Base-by-base conservation (phyloP, 1,140 invertebrate genomes). In the Nilaparvata lugens region DNA sequence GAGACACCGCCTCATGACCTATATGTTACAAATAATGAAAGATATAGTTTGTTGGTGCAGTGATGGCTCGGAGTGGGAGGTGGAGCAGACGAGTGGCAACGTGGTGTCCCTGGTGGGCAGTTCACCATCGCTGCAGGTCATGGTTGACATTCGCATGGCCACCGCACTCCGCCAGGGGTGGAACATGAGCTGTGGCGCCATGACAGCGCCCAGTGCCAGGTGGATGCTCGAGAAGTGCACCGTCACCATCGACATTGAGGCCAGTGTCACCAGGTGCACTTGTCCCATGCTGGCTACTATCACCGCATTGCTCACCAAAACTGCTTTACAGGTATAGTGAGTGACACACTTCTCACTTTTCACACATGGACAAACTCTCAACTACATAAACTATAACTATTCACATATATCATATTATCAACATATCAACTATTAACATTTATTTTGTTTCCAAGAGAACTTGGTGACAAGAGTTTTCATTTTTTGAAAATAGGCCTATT, bases 61-160 rank as follows among this genome's bases (percentile, higher is more conserved):
- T 21, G 58, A 56, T 25, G 81, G 81, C 4, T 76, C 73, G 16
- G 83, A 85, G 68, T 70, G 84, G 38, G 81, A 84, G 65, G 84
- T 84, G 69, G 80, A 81, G 63, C 73, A 85, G 18, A 80, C 81
- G 61, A 86, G 84, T 2, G 77, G 79, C 31, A 52, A 62, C 13
- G 48, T 64, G 11, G 58, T 57, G 31, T 38, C 64, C 1, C 56
- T 60, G 9, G 58, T 58, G 5, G 38, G 21, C 24, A 57, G 65
- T 1, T 60, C 42, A 21, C 40, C 31, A 6, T n/a, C n/a, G n/a
- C 7, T 64, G 21, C 42, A 58, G 40, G 60, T 55, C 4, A 14
- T 57, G 24, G 21, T 51, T 14, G 24, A 53, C 7, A 13, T 64
- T 6, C 53, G 61, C 2, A 31, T 64, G 43, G 40, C 42, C 2